These are phyloP conservation scores for Fistularia commersonii DNA, from an alignment of 2,797 vertebrate species.

Conservation along the genomic window DNA sequence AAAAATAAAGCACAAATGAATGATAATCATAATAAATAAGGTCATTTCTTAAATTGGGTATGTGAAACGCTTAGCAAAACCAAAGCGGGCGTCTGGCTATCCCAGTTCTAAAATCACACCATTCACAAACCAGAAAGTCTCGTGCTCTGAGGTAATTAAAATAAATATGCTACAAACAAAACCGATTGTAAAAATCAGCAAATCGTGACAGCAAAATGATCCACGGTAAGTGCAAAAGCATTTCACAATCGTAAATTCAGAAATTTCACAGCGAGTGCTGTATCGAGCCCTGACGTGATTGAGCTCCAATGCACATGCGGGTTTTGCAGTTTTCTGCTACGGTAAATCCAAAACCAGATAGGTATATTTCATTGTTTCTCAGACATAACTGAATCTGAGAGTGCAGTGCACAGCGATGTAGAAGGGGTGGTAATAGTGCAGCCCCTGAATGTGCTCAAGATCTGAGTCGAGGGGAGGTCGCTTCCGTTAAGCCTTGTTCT, in stretches of 20 bases:
- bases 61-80: slow-evolving; percentile 19
- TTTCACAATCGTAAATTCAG: slow-evolving; percentile 17
- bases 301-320: background rate
- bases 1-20: slow-evolving; percentile 1
- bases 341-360: slow-evolving; percentile 12
- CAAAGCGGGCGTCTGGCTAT: background rate
- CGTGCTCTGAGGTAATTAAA: slow-evolving; percentile 21
- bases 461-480: slow-evolving; percentile 7
- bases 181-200: slow-evolving; percentile 1
- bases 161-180: slow-evolving; percentile 17
- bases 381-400: slow-evolving; percentile 4
- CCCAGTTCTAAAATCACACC: slow-evolving; percentile 2
- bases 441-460: slow-evolving; percentile 36
- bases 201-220: background rate
- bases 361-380: slow-evolving; percentile 10
- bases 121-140: slow-evolving; percentile 9
- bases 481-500: slow-evolving; percentile 18
- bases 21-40: slow-evolving; percentile 15
- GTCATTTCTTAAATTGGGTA: slow-evolving; percentile 12
- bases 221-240: background rate
- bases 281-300: slow-evolving; percentile 21
- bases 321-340: slow-evolving; percentile 1
- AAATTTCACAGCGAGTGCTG: slow-evolving; percentile 22
- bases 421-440: slow-evolving; percentile 17
- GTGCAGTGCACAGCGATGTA: slow-evolving; percentile 12